A percentile compares a stretch with the other conserved stretches of the same genome.
Evolutionary conservation across 1,140 invertebrate genomes (phyloP).

Genomic region (Drosophila yakuba): DNA sequence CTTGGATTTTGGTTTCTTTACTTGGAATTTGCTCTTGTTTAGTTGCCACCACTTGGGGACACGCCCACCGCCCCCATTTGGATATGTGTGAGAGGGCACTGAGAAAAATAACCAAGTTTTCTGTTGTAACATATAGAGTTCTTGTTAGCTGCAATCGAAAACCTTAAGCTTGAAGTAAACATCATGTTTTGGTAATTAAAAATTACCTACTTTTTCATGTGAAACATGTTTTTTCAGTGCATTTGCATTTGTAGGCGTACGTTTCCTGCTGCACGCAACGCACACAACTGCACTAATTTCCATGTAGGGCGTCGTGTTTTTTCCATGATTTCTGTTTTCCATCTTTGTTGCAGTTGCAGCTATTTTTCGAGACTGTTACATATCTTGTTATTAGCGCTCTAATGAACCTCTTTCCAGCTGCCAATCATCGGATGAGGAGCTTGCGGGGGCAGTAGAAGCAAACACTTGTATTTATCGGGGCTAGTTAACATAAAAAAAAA

Average conservation of each 20-base stretch:
- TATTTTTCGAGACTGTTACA: constrained; percentile 31
- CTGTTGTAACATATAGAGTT: no score
- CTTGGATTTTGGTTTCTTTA: constrained; percentile 20
- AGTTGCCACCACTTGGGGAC: constrained; percentile 16
- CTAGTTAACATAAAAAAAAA: constrained; percentile 57
- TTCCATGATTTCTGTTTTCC: constrained; percentile 49
- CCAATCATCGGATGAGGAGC: constrained; percentile 51
- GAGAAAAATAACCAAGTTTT: not conserved
- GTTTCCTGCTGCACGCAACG: constrained; percentile 46
- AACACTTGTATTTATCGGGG: constrained; percentile 43
- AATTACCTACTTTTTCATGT: not conserved
- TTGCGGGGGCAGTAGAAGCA: constrained; percentile 6
- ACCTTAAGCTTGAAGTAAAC: not conserved
- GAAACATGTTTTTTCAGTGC: not conserved
- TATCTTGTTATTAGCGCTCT: constrained; percentile 70
- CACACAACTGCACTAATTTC: constrained; percentile 46
- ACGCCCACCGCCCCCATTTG: constrained; percentile 30
- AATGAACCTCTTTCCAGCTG: constrained; percentile 73
- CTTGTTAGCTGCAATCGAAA: no score
- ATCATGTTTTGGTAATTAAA: not conserved
- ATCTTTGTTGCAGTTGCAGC: constrained; percentile 39
- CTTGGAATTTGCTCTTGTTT: constrained; percentile 44
- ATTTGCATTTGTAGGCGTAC: constrained; percentile 33
- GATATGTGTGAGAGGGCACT: not conserved
- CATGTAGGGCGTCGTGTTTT: constrained; percentile 44